A percentile compares a stretch with the other conserved stretches of the same genome.
These are phyloP conservation scores for Amphibalanus amphitrite DNA, from an alignment of 1,140 invertebrate species.

Conservation along the genomic window DNA sequence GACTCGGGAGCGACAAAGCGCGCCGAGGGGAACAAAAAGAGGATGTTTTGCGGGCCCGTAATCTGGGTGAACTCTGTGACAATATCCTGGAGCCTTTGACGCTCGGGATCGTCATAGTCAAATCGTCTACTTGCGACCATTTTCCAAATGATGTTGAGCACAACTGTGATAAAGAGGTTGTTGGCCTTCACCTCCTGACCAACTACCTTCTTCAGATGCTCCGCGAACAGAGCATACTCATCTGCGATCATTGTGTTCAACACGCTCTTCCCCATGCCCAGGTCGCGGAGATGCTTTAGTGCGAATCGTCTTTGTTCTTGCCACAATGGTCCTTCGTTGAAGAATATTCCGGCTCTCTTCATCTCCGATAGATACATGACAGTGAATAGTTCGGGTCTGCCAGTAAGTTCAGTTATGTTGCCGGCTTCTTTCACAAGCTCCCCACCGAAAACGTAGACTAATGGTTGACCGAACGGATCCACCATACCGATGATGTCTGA, in stretches of 20 bases:
- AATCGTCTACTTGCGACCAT: constrained; percentile 62
- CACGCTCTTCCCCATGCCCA: constrained; percentile 55
- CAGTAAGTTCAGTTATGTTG: not conserved
- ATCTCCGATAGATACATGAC: not conserved
- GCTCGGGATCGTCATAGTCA: constrained; percentile 33
- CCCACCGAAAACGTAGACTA: not conserved
- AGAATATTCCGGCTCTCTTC: constrained; percentile 6
- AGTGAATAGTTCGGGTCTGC: not conserved
- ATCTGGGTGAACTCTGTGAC: constrained; percentile 43
- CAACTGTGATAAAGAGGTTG: constrained; percentile 27
- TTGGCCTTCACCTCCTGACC: constrained; percentile 8
- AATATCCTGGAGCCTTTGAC: constrained; percentile 45
- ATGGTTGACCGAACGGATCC: not conserved
- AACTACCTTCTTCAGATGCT: constrained; percentile 5
- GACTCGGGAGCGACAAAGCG: not conserved
- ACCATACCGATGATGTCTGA: not conserved
- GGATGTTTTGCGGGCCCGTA: not conserved
- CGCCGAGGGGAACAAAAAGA: not conserved
- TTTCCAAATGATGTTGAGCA: constrained; percentile 68
- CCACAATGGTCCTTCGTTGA: constrained; percentile 7
- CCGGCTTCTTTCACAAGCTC: not conserved
- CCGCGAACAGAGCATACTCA: constrained; percentile 39
- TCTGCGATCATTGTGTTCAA: constrained; percentile 50
- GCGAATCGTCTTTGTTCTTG: constrained; percentile 11
- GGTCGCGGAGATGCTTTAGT: constrained; percentile 13